These are phyloP conservation scores for Serrognathus titanus DNA, from an alignment of 2,888 invertebrate genomes.

Conservation along the genomic window DNA sequence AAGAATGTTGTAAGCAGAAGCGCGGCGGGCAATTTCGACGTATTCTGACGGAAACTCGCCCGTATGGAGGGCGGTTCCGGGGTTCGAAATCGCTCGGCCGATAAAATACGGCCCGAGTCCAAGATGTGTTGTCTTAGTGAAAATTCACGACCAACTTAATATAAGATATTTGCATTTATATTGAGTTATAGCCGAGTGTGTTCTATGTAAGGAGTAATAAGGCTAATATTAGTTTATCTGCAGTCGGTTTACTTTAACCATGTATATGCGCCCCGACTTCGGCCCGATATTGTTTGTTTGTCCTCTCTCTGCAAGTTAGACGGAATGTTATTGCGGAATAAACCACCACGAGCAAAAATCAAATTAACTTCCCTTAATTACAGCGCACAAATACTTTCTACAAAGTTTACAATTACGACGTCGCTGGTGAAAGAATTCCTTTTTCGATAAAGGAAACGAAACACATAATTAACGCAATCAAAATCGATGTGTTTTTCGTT, in stretches of 20 bases:
- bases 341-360: too few relatives aligned
- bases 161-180: conserved; percentile 51
- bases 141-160: conserved; percentile 48
- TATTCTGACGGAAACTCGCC: background rate
- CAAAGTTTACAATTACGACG: too few relatives aligned
- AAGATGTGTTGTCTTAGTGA: conserved; percentile 47
- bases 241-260: conserved; percentile 45
- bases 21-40: background rate
- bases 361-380: too few relatives aligned
- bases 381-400: too few relatives aligned
- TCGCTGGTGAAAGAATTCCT: too few relatives aligned
- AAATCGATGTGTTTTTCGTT: too few relatives aligned
- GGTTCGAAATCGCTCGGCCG: conserved; percentile 7
- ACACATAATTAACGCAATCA: too few relatives aligned
- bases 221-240: conserved; percentile 49
- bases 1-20: conserved; percentile 9
- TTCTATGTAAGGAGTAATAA: conserved; percentile 42
- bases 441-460: too few relatives aligned
- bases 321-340: too few relatives aligned
- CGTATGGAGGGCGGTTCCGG: background rate
- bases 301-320: background rate
- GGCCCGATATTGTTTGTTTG: background rate
- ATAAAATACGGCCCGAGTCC: conserved; percentile 30
- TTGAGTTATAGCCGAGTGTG: conserved; percentile 45
- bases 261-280: conserved; percentile 36